Conservation (phyloP, 2,797 vertebrate genomes). For the Notoglanidium macrostoma region DNA sequence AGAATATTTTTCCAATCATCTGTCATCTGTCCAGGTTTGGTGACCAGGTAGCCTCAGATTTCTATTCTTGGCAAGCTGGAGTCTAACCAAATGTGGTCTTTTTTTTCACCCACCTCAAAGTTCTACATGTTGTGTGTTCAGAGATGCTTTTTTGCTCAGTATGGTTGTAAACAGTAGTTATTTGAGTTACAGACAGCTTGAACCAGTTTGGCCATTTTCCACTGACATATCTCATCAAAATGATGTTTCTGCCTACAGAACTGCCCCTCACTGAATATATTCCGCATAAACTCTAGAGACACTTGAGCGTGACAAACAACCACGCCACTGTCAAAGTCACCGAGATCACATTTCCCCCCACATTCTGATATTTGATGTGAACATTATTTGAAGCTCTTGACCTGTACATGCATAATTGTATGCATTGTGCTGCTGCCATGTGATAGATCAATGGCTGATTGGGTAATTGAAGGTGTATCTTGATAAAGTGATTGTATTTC, state of each 20-base stretch:
- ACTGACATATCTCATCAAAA: neutral
- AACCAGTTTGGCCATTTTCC: neutral
- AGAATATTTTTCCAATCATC: neutral
- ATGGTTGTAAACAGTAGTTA: neutral
- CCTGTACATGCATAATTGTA: neutral
- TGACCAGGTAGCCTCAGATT: neutral
- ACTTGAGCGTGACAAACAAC: neutral
- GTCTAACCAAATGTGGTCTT: neutral
- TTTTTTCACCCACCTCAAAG: neutral
- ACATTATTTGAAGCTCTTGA: neutral
- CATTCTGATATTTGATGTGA: neutral
- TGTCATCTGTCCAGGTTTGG: neutral
- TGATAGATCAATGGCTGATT: neutral
- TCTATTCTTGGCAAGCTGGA: neutral
- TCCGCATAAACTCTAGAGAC: neutral
- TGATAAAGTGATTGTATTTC: neutral
- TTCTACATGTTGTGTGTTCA: neutral
- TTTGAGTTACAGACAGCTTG: neutral
- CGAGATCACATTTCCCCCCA: neutral
- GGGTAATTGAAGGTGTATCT: neutral
- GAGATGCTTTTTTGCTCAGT: neutral
- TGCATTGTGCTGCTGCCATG: neutral
- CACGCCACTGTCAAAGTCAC: neutral
- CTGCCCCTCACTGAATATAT: neutral
- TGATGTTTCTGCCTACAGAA: neutral